Evolutionary conservation across 1,140 invertebrate species (phyloP), one percentile per base, ranked within the genome.

Genomic region (Mactra quadrangularis): DNA sequence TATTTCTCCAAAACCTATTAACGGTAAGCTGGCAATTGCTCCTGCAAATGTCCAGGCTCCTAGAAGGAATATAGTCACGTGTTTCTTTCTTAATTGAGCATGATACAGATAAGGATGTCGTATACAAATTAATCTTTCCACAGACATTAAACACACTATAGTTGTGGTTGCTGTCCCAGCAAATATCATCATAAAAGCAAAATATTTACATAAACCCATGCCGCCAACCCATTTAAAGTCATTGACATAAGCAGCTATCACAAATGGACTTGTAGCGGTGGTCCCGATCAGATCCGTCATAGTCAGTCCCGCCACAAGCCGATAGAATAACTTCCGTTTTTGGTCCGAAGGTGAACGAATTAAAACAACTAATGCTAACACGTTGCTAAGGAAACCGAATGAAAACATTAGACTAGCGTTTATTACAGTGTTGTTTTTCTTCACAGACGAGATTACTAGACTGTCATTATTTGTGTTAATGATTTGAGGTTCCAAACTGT

Each of bases 171-270:
- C 88, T 33, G 90, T 85, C 17, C 91, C 91, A 38, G 92, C 90
- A 59, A 91, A 89, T 53, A 93, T 90, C 92, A 93, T 93, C 68
- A 91, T 88, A 82, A 92, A 93, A 9, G 90, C 91, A 78, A 93
- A 92, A 71, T 92, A 93, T 57, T 91, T 86, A 81, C 91, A 93
- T 76, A 91, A 33, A 0, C 78, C 60, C n/a, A 72, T 60, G 47
- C 89, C 89, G 0, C 85, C 89, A 31, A 89, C 75, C 87, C 89
- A 88, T 55, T 83, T 76, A 53, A 86, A 86, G 45, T 87, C 62
- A 75, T 89, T 90, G 11, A 85, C 71, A 76, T 91, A 90, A 0
- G 89, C 87, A 15, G 86, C 85, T 52, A 91, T 90, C 3, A 91
- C 90, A 11, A 91, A 87, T 0, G 90, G 90, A n/a, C 89, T 89